Evolutionary conservation across 1,140 invertebrate genomes (phyloP), one percentile per base, ranked within the genome.

Genomic region (Choristoneura fumiferana): DNA sequence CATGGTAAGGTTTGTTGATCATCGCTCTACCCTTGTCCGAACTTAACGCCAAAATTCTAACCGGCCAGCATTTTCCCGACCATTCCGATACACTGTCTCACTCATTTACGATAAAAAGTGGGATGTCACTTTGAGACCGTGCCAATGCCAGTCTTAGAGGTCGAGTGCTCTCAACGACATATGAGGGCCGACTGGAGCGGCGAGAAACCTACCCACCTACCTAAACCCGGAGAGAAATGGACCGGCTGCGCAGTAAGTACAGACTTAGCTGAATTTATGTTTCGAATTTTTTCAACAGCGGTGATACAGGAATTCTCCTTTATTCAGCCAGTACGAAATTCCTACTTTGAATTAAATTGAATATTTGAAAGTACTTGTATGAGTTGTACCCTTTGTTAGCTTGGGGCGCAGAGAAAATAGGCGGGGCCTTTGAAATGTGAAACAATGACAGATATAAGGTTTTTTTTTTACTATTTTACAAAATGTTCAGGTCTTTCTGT

Each of bases 1-100:
- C 81, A 65, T 89, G 86, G 70, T 80, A 85, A 65, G 71, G 83
- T 82, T 84, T 84, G 64, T 67, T 84, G 54, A 87, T 83, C 86
- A 89, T 89, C 39, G 69, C 76, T 82, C 54, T 60, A 66, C 67
- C 66, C 57, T 52, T 58, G 14, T 13, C 34, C 35, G 35, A 62
- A 68, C 63, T 65, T 58, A 61, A 17, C 49, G 17, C 9, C n/a
- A 38, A 54, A 38, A 29, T 57, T 56, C 13, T 61, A 54, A 12
- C 14, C 36, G 15, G 12, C 18, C 43, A 33, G n/a, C 18, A 49
- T 29, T 39, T 4, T 49, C 9, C 43, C 17, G 40, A 45, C 8
- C 13, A 37, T 54, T 54, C 15, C 10, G 18, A 35, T 36, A 14
- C 33, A 54, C 36, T 54, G 6, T 10, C 2, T 22, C 15, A 54